These are phyloP conservation scores for Formica selysi DNA, from an alignment of 1,140 invertebrate species.

Conservation along the genomic window DNA sequence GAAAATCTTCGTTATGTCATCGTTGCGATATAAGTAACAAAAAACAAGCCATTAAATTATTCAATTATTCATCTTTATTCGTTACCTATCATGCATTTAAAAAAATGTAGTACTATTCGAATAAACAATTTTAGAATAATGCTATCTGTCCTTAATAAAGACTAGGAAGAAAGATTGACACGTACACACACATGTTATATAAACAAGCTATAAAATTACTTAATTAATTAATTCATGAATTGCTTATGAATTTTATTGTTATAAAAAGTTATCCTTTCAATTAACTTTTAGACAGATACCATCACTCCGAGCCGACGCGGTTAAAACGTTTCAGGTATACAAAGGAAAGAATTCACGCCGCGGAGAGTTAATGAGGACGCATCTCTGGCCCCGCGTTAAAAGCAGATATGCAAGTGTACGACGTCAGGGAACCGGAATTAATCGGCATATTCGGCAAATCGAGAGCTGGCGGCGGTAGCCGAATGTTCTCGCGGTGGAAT, in stretches of 20 bases:
- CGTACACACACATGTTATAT: not conserved
- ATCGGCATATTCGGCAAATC: constrained; percentile 68
- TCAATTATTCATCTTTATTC: not conserved
- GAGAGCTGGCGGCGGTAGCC: constrained; percentile 49
- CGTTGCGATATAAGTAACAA: not conserved
- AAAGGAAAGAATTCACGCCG: not conserved
- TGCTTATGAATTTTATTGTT: no score
- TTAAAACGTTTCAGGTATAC: constrained; percentile 13
- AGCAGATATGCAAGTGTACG: not conserved
- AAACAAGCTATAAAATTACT: not conserved
- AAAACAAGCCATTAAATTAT: not conserved
- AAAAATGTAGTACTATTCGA: not conserved
- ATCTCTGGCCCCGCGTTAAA: not conserved
- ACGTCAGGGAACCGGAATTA: constrained; percentile 46
- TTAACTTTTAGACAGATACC: not conserved
- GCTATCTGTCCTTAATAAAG: not conserved
- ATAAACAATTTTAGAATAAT: not conserved
- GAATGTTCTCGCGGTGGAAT: constrained; percentile 64
- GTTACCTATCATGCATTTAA: not conserved
- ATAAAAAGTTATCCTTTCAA: not conserved
- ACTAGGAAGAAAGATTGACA: not conserved
- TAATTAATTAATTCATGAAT: constrained; percentile 5
- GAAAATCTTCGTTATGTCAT: not conserved
- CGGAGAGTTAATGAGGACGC: constrained; percentile 32
- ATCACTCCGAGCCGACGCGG: not conserved